Percentiles rank a stretch among this genome's conserved stretches.
These are phyloP conservation scores for Apocheima hispidaria DNA, from an alignment of 2,888 invertebrate genomes.

Conservation along the genomic window DNA sequence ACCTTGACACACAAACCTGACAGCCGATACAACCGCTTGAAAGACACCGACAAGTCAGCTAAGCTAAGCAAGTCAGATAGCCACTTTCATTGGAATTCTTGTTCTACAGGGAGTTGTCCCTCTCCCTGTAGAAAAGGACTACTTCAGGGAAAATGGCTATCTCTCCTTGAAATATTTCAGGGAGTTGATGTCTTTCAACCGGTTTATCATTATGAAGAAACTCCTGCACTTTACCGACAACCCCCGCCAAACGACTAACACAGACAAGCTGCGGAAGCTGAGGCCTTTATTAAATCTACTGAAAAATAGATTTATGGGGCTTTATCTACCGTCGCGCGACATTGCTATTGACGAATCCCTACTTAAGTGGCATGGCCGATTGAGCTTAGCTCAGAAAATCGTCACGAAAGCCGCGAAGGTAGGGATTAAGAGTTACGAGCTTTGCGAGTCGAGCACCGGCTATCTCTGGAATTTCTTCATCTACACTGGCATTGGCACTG, in stretches of 20 bases:
- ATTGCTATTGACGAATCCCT: conserved; percentile 25
- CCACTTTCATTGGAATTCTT: too few relatives aligned
- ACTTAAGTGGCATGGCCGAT: conserved; percentile 17
- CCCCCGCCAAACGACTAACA: too few relatives aligned
- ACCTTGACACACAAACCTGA: too few relatives aligned
- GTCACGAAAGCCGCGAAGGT: conserved; percentile 11
- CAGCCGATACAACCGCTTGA: too few relatives aligned
- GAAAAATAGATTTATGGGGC: neutral
- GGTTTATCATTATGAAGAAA: neutral
- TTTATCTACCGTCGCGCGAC: neutral
- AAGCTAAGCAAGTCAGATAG: too few relatives aligned
- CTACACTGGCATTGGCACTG: neutral
- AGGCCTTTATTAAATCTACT: neutral
- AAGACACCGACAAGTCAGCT: too few relatives aligned
- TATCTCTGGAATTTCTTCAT: neutral
- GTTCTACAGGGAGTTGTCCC: too few relatives aligned
- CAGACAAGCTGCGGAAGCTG: neutral
- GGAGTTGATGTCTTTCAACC: neutral
- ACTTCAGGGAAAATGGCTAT: too few relatives aligned
- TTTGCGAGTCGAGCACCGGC: conserved; percentile 24
- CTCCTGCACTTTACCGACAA: conserved; percentile 3
- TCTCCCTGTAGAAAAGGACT: too few relatives aligned
- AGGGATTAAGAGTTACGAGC: conserved; percentile 25
- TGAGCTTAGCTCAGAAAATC: conserved; percentile 15
- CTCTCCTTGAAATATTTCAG: too few relatives aligned